A percentile compares a stretch with the other conserved stretches of the same genome.
phyloP scores from a whole-genome alignment of 2,888 invertebrate species.

The Hoplodrina ambigua region DNA sequence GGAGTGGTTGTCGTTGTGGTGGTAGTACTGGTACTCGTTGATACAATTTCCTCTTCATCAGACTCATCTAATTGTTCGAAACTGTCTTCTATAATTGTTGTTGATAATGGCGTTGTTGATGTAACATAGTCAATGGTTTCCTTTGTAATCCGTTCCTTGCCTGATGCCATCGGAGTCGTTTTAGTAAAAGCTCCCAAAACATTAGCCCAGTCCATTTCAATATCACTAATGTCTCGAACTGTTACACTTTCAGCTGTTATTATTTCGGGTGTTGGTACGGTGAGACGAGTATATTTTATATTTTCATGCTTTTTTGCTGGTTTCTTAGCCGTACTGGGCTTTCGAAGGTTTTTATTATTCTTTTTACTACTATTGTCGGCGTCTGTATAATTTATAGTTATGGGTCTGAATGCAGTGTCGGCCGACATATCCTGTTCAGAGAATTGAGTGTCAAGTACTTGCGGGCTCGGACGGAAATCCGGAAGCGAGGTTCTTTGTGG shows the following conservation, averaged over 20 bases:
- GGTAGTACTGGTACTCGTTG: slow-evolving; percentile 59
- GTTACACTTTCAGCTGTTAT: slow-evolving; percentile 76
- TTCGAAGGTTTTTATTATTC: slow-evolving; percentile 71
- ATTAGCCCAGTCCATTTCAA: slow-evolving; percentile 80
- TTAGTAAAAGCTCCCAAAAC: slow-evolving; percentile 81
- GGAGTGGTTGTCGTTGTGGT: slow-evolving; percentile 70
- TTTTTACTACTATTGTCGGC: slow-evolving; percentile 66
- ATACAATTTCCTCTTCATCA: slow-evolving; percentile 12
- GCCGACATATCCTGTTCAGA: slow-evolving; percentile 76
- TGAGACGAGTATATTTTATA: slow-evolving; percentile 72
- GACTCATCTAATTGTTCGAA: slow-evolving; percentile 41
- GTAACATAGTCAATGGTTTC: slow-evolving; percentile 67
- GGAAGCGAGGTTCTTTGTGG: slow-evolving; percentile 73
- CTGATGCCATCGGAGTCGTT: slow-evolving; percentile 83
- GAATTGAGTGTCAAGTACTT: slow-evolving; percentile 80
- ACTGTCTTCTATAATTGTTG: slow-evolving; percentile 31
- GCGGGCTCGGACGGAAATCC: slow-evolving; percentile 86
- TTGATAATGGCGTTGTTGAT: slow-evolving; percentile 63
- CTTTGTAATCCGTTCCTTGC: slow-evolving; percentile 67
- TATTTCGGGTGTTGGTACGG: slow-evolving; percentile 81
- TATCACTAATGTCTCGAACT: slow-evolving; percentile 66
- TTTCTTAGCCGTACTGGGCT: slow-evolving; percentile 71
- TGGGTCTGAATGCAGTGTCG: slow-evolving; percentile 83
- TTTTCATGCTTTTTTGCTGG: slow-evolving; percentile 78
- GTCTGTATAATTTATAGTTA: slow-evolving; percentile 74